phyloP scores from a whole-genome alignment of 2,113 vertebrate species.

The Pterophyllum scalare region DNA sequence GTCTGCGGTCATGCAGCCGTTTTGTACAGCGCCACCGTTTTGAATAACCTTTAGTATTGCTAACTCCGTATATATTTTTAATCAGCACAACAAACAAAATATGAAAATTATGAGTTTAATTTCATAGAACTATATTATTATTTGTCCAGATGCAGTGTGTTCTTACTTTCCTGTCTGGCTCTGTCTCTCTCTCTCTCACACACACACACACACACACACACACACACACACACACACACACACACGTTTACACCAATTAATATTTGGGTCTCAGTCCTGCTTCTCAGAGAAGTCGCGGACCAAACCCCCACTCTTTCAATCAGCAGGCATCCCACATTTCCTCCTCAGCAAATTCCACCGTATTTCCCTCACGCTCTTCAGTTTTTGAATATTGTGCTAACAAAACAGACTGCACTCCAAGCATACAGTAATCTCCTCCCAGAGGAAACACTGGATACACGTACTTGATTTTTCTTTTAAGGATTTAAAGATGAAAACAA shows the following conservation, averaged over 20 bases:
- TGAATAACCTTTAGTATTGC: neutral
- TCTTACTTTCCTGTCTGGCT: neutral
- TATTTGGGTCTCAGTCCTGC: neutral
- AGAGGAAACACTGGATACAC: neutral
- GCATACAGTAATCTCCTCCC: neutral
- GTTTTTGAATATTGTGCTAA: neutral
- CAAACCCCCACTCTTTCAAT: no score
- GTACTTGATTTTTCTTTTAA: neutral
- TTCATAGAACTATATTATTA: neutral
- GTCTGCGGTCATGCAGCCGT: no score
- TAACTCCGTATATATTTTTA: neutral
- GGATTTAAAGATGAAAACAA: constrained; percentile 7
- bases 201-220: neutral
- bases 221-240: neutral
- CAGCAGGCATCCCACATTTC: no score
- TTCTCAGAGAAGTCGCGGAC: neutral
- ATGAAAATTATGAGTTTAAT: neutral
- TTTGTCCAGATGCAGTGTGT: neutral
- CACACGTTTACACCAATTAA: neutral
- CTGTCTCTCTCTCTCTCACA: neutral
- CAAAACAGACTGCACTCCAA: neutral
- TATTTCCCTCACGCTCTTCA: neutral
- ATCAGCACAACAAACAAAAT: neutral
- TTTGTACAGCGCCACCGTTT: no score
- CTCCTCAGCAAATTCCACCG: neutral